Conservation (phyloP, 2,888 invertebrate genomes). For the Steromphala cineraria region DNA sequence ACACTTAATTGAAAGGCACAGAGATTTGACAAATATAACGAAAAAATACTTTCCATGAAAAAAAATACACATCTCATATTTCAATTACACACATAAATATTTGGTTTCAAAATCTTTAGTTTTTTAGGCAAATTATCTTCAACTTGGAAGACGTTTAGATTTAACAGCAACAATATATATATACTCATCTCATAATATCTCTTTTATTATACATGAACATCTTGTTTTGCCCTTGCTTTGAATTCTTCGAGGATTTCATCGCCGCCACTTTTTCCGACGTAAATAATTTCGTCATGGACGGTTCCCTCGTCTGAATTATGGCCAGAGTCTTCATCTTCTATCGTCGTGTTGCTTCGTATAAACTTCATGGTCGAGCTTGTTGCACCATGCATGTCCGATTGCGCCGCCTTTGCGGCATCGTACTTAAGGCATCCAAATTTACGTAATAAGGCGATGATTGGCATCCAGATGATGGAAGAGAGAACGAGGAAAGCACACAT, state of each 20-base stretch:
- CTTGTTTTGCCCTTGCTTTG: slow-evolving; percentile 19
- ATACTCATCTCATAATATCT: too few relatives aligned
- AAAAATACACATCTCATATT: too few relatives aligned
- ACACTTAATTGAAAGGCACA: too few relatives aligned
- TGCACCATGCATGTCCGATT: slow-evolving; percentile 50
- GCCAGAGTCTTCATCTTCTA: slow-evolving; percentile 50
- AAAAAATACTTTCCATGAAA: too few relatives aligned
- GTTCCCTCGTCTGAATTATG: slow-evolving; percentile 46
- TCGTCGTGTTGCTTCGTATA: slow-evolving; percentile 45
- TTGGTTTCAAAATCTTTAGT: too few relatives aligned
- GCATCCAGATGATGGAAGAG: slow-evolving; percentile 60
- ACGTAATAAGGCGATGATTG: slow-evolving; percentile 55
- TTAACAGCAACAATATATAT: neutral
- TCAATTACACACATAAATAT: too few relatives aligned
- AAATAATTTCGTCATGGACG: slow-evolving; percentile 12
- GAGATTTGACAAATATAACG: too few relatives aligned
- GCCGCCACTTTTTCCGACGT: neutral
- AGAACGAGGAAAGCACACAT: slow-evolving; percentile 53
- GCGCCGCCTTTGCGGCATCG: slow-evolving; percentile 53
- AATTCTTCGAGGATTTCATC: slow-evolving; percentile 26
- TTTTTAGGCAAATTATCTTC: too few relatives aligned
- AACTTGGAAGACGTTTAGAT: neutral
- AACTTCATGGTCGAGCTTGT: slow-evolving; percentile 58
- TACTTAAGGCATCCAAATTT: slow-evolving; percentile 51
- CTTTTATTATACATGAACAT: too few relatives aligned